Conservation (phyloP, 1,140 invertebrate genomes). For the Apis laboriosa region DNA sequence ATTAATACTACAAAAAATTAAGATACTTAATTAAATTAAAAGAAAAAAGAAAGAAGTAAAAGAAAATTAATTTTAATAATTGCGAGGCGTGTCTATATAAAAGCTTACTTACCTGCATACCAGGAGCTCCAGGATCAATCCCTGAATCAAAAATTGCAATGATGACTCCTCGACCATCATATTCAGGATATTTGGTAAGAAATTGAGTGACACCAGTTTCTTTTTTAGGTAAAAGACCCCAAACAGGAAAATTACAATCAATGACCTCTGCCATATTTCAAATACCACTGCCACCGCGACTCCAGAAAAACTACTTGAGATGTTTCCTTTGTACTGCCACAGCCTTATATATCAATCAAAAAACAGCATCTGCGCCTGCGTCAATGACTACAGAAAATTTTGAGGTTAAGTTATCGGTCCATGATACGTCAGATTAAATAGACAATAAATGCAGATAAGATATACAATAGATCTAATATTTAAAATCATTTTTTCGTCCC, state of each 20-base stretch:
- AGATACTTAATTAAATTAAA: background rate
- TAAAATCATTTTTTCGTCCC: too few relatives aligned
- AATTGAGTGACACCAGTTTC: slow-evolving; percentile 96
- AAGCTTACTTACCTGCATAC: slow-evolving; percentile 90
- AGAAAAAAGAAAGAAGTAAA: background rate
- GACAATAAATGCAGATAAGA: background rate
- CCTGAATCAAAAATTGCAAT: slow-evolving; percentile 99
- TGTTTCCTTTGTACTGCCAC: slow-evolving; percentile 75
- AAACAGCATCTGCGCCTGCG: slow-evolving; percentile 70
- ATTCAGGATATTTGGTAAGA: slow-evolving; percentile 94
- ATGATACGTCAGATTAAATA: slow-evolving; percentile 31
- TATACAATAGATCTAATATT: too few relatives aligned
- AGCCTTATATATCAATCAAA: slow-evolving; percentile 75
- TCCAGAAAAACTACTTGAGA: slow-evolving; percentile 71
- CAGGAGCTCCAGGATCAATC: slow-evolving; percentile 96
- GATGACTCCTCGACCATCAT: slow-evolving; percentile 94
- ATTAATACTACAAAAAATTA: background rate
- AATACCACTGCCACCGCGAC: slow-evolving; percentile 67
- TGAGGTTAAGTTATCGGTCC: slow-evolving; percentile 53
- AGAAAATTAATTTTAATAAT: slow-evolving; percentile 3
- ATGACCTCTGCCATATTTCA: slow-evolving; percentile 84
- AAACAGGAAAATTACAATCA: slow-evolving; percentile 90
- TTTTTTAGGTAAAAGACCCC: slow-evolving; percentile 95
- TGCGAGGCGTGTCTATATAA: slow-evolving; percentile 50
- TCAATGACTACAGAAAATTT: slow-evolving; percentile 36